phyloP scores from a whole-genome alignment of 92 coral and sea anemone species.

The Heliopora coerulea region DNA sequence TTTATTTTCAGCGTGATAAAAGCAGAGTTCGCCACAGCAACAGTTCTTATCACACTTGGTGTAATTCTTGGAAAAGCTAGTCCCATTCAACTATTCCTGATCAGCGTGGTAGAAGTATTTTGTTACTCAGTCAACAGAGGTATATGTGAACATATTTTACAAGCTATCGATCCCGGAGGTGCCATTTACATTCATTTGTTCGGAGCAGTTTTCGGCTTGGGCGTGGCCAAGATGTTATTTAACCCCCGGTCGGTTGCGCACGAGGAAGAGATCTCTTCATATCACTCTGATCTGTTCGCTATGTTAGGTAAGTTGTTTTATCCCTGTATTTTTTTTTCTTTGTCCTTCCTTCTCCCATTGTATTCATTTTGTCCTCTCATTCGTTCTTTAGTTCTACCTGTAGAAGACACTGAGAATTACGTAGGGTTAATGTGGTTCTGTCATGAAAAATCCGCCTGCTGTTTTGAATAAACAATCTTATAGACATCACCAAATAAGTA shows the following conservation, averaged over 20 bases:
- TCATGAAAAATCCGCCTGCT: too few relatives aligned
- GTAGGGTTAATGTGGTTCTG: too few relatives aligned
- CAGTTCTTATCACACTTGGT: slow-evolving; percentile 81
- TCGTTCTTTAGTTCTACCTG: too few relatives aligned
- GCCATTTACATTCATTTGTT: slow-evolving; percentile 73
- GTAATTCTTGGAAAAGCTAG: slow-evolving; percentile 90
- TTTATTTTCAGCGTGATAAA: slow-evolving; percentile 70
- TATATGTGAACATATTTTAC: slow-evolving; percentile 65
- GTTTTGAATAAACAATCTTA: too few relatives aligned
- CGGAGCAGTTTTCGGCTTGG: slow-evolving; percentile 88
- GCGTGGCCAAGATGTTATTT: slow-evolving; percentile 66
- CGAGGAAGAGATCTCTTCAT: slow-evolving; percentile 83
- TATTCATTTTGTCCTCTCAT: too few relatives aligned
- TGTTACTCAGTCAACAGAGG: slow-evolving; percentile 71
- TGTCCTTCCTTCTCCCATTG: too few relatives aligned
- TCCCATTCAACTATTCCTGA: slow-evolving; percentile 72
- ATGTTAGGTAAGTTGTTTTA: slow-evolving; percentile 64
- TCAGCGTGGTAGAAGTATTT: slow-evolving; percentile 75
- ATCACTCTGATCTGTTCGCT: slow-evolving; percentile 88
- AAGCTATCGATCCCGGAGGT: slow-evolving; percentile 90
- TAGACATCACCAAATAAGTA: too few relatives aligned
- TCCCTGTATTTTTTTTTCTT: too few relatives aligned
- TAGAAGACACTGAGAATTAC: too few relatives aligned
- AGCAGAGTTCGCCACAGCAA: slow-evolving; percentile 78
- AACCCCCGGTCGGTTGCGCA: slow-evolving; percentile 77